These are phyloP conservation scores for Drosophila barbarae DNA, from an alignment of 2,888 invertebrate genomes.

Conservation along the genomic window DNA sequence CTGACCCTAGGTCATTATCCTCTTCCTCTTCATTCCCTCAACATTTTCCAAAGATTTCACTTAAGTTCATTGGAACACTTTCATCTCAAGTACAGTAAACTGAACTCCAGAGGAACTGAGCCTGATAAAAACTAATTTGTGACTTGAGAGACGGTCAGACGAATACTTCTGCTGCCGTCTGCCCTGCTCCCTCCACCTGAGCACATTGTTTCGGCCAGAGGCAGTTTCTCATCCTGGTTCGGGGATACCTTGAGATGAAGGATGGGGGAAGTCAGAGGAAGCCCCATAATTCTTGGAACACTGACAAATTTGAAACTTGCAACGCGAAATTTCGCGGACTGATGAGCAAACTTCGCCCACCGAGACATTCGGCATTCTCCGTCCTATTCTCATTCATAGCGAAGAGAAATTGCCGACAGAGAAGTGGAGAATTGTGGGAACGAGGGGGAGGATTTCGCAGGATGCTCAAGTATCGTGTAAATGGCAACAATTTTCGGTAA, in stretches of 20 bases:
- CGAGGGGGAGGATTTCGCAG: neutral
- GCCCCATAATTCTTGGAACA: conserved; percentile 47
- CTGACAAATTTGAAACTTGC: conserved; percentile 60
- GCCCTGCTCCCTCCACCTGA: conserved; percentile 28
- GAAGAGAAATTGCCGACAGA: conserved; percentile 35
- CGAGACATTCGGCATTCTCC: conserved; percentile 40
- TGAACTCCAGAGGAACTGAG: conserved; percentile 16
- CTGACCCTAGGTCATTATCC: conserved; percentile 24
- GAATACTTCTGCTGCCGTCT: conserved; percentile 19
- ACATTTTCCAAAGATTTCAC: conserved; percentile 9
- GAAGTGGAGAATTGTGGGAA: conserved; percentile 2
- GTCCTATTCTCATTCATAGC: conserved; percentile 25
- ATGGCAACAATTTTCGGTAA: conserved; percentile 49
- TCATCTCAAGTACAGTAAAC: conserved; percentile 15
- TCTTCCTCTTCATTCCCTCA: too few species aligned
- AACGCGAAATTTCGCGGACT: conserved; percentile 63
- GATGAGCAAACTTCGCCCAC: conserved; percentile 59
- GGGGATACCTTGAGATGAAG: neutral
- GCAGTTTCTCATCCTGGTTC: conserved; percentile 32
- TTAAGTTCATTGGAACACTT: conserved; percentile 47
- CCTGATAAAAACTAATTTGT: conserved; percentile 59
- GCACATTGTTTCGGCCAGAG: conserved; percentile 52
- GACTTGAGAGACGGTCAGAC: conserved; percentile 35
- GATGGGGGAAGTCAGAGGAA: conserved; percentile 12
- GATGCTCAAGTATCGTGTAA: conserved; percentile 55